Conservation (phyloP, 2,797 vertebrate species). For the Jordanella pulchra region DNA sequence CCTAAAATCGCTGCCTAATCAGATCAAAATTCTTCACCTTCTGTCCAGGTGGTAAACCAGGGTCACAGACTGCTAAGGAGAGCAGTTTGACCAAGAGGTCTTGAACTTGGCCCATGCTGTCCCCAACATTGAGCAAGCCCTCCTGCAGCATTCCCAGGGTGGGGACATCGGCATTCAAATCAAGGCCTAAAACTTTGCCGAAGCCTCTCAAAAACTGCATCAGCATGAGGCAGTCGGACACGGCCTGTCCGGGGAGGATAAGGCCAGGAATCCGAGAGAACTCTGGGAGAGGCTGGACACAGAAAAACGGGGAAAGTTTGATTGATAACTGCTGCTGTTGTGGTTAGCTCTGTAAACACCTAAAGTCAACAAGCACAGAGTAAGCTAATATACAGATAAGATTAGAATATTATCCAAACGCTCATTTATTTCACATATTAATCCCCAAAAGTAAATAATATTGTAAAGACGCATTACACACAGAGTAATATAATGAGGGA, state of each 20-base stretch:
- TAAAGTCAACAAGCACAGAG: neutral
- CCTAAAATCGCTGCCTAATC: neutral
- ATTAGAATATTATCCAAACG: neutral
- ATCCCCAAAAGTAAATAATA: neutral
- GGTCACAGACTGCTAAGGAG: constrained; percentile 94
- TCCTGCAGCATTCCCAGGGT: constrained; percentile 93
- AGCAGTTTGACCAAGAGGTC: constrained; percentile 95
- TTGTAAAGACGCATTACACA: neutral
- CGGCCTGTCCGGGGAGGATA: constrained; percentile 89
- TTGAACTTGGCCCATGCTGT: constrained; percentile 96
- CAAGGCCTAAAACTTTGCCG: constrained; percentile 95
- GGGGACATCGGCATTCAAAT: constrained; percentile 88
- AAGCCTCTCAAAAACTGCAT: constrained; percentile 97
- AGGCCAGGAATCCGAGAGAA: constrained; percentile 93
- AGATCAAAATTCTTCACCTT: constrained; percentile 82
- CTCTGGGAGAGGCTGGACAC: constrained; percentile 88
- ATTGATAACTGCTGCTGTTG: neutral
- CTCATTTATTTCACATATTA: neutral
- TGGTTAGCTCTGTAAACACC: neutral
- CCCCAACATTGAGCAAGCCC: constrained; percentile 93
- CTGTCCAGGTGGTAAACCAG: constrained; percentile 92
- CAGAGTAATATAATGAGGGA: neutral
- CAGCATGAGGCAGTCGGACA: constrained; percentile 96
- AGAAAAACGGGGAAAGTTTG: neutral
- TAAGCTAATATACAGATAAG: neutral